Percentiles rank a stretch among this genome's conserved stretches.
These are phyloP conservation scores for Ia io DNA, from an alignment of 2,113 vertebrate genomes.

Conservation along the genomic window DNA sequence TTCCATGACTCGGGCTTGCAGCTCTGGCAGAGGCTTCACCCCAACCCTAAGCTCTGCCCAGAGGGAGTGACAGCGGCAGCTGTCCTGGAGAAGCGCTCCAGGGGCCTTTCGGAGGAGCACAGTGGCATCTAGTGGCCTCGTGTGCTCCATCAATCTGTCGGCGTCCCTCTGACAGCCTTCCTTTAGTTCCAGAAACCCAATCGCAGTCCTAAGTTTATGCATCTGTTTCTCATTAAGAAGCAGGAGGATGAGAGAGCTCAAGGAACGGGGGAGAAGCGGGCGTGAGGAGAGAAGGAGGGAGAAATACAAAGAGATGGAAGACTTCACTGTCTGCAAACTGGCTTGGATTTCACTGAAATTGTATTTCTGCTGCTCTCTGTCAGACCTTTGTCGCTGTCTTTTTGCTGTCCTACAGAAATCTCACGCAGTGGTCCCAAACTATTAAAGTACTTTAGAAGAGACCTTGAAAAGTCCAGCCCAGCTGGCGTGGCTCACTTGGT, in stretches of 20 bases:
- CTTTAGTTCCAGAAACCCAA: background rate
- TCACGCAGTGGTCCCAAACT: background rate
- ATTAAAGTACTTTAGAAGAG: background rate
- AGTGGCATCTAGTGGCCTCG: conserved; percentile 78
- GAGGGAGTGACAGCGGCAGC: background rate
- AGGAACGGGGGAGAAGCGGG: background rate
- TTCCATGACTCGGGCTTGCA: background rate
- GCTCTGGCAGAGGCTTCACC: conserved; percentile 27
- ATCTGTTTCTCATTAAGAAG: background rate
- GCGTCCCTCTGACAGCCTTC: background rate
- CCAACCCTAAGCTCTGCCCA: background rate
- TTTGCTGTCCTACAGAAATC: background rate
- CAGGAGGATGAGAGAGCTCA: no score
- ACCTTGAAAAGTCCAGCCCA: background rate
- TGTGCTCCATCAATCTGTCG: background rate
- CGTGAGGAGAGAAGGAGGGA: background rate
- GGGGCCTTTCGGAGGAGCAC: conserved; percentile 38
- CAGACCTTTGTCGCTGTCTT: background rate
- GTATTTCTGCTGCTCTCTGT: background rate
- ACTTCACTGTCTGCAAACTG: background rate
- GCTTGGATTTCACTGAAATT: background rate
- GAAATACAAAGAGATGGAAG: background rate
- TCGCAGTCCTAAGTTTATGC: background rate
- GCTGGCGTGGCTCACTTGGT: no score
- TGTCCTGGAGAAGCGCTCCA: background rate